phyloP scores from a whole-genome alignment of 2,113 vertebrate species.

The Sminthopsis crassicaudata region DNA sequence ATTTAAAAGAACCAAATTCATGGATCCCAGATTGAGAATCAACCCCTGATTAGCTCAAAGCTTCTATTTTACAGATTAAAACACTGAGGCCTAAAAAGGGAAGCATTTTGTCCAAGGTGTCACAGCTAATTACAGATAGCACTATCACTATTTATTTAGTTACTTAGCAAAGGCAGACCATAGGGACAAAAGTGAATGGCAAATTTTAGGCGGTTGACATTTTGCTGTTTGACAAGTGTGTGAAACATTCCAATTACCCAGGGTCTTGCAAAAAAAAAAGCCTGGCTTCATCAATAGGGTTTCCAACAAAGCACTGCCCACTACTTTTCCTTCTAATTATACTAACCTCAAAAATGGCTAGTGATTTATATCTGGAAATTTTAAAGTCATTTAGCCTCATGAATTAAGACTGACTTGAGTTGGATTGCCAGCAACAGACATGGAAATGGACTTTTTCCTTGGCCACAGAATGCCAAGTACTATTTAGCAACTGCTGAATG shows the following conservation, averaged over 20 bases:
- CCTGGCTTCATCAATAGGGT: slow-evolving; percentile 11
- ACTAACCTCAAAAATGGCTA: slow-evolving; percentile 19
- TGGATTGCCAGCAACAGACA: slow-evolving; percentile 42
- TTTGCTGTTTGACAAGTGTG: slow-evolving; percentile 3
- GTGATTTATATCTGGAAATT: slow-evolving; percentile 57
- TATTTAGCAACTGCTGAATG: slow-evolving; percentile 52
- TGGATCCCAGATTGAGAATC: background rate
- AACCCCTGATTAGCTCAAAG: background rate
- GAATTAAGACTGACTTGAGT: slow-evolving; percentile 44
- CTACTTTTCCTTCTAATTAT: slow-evolving; percentile 11
- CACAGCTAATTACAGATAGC: background rate
- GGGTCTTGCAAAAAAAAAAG: background rate
- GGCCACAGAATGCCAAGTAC: slow-evolving; percentile 46
- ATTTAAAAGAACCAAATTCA: background rate
- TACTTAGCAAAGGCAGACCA: background rate
- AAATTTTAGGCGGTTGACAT: slow-evolving; percentile 39
- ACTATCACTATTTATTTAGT: slow-evolving; percentile 11
- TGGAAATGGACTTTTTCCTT: slow-evolving; percentile 28
- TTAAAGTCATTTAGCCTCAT: slow-evolving; percentile 48
- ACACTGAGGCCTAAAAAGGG: background rate
- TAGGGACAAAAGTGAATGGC: slow-evolving; percentile 2
- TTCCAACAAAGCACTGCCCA: slow-evolving; percentile 9
- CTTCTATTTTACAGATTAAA: background rate
- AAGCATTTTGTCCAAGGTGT: background rate
- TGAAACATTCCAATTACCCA: background rate